A percentile compares a stretch with the other conserved stretches of the same genome.
Evolutionary conservation across 2,797 vertebrate species (phyloP).

Genomic region (Acanthopagrus latus): DNA sequence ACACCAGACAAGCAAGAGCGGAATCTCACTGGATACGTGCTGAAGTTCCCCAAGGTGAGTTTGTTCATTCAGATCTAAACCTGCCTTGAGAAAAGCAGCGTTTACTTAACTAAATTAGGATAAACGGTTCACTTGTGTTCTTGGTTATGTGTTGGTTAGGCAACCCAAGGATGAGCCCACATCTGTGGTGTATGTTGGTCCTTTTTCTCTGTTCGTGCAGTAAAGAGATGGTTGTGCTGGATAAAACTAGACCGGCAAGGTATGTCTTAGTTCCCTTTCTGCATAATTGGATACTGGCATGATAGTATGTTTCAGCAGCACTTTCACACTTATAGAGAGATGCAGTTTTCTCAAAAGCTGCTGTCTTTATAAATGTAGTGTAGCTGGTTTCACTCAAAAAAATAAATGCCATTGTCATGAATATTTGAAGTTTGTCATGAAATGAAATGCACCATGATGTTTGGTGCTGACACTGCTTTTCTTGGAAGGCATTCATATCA

Average conservation of each 20-base stretch:
- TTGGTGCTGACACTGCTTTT: neutral
- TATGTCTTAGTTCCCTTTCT: slow-evolving; percentile 19
- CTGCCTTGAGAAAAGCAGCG: neutral
- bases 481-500: slow-evolving; percentile 71
- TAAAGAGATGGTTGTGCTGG: slow-evolving; percentile 73
- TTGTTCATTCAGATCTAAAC: neutral
- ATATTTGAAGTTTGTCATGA: neutral
- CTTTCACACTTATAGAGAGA: neutral
- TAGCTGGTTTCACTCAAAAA: no score
- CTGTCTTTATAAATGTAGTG: neutral
- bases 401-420: no score
- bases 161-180: slow-evolving; percentile 64
- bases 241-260: slow-evolving; percentile 55
- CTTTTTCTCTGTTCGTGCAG: slow-evolving; percentile 66
- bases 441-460: neutral
- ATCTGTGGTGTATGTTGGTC: slow-evolving; percentile 68
- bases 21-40: slow-evolving; percentile 30
- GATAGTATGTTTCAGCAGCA: neutral
- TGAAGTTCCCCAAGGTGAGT: slow-evolving; percentile 58
- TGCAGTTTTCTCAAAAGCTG: no score
- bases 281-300: neutral
- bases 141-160: slow-evolving; percentile 36
- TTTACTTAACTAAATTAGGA: neutral
- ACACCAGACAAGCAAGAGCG: slow-evolving; percentile 22
- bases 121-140: slow-evolving; percentile 7